phyloP scores from a whole-genome alignment of 2,797 vertebrate species.

The Chaetodon trifasciatus region DNA sequence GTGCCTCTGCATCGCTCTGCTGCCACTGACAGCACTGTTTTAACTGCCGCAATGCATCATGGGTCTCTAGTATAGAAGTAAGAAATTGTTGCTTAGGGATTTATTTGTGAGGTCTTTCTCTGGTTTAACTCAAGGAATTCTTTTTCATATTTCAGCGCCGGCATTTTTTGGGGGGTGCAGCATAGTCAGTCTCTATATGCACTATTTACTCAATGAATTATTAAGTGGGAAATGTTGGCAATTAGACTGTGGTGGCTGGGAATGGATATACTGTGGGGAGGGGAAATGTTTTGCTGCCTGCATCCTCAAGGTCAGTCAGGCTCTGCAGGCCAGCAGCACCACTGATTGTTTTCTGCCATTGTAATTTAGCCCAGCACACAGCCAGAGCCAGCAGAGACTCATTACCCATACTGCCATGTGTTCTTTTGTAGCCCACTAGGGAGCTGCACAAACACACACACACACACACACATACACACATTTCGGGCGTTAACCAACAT shows the following conservation, averaged over 20 bases:
- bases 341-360: conserved; percentile 78
- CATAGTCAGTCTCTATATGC: conserved; percentile 47
- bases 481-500: conserved; percentile 26
- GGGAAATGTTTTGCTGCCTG: conserved; percentile 53
- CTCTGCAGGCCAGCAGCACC: conserved; percentile 54
- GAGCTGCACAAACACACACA: conserved; percentile 34
- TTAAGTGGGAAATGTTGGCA: conserved; percentile 65
- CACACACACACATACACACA: background rate
- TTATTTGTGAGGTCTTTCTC: conserved; percentile 45
- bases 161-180: conserved; percentile 10
- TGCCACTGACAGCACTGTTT: conserved; percentile 45
- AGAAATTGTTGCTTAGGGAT: conserved; percentile 33
- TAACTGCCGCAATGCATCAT: conserved; percentile 65
- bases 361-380: conserved; percentile 71
- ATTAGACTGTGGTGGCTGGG: conserved; percentile 47
- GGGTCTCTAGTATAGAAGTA: conserved; percentile 38
- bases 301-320: conserved; percentile 74
- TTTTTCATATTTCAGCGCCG: conserved; percentile 39
- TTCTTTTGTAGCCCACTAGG: conserved; percentile 62
- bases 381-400: conserved; percentile 70
- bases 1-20: conserved; percentile 54
- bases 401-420: conserved; percentile 75
- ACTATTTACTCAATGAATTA: conserved; percentile 77
- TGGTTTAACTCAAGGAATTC: conserved; percentile 48
- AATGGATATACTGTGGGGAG: conserved; percentile 49